Conservation (phyloP, 2,888 invertebrate genomes). For the Tribolium freemani region DNA sequence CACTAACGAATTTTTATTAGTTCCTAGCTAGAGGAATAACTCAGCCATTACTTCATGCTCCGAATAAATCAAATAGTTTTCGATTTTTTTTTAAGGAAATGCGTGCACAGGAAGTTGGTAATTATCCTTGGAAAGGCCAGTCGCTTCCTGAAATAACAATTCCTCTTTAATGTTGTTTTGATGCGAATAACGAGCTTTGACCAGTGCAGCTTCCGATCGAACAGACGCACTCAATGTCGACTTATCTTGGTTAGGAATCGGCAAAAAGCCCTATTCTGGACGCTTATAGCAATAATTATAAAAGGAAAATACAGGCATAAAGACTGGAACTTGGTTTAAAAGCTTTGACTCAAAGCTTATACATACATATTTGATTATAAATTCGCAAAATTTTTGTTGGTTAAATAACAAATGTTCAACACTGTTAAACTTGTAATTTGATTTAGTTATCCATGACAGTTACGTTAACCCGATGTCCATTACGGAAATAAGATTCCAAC, state of each 20-base stretch:
- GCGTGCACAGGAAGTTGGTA: conserved; percentile 25
- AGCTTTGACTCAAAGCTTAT: too few relatives aligned
- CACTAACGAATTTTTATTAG: conserved; percentile 5
- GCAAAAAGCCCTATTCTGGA: background rate
- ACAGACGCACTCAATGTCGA: conserved; percentile 6
- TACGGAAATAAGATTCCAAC: too few relatives aligned
- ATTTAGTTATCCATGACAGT: too few relatives aligned
- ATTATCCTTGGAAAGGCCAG: conserved; percentile 22
- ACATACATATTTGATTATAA: too few relatives aligned
- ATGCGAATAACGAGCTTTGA: conserved; percentile 17
- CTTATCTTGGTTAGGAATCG: conserved; percentile 18
- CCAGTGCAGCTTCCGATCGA: conserved; percentile 1
- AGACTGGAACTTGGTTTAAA: too few relatives aligned
- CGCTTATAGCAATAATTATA: too few relatives aligned
- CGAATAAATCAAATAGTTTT: conserved; percentile 7
- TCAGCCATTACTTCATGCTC: background rate
- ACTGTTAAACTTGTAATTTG: too few relatives aligned
- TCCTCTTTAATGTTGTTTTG: conserved; percentile 24
- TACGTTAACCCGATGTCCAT: too few relatives aligned
- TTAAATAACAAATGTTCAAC: too few relatives aligned
- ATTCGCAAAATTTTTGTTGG: too few relatives aligned
- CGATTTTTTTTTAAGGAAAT: conserved; percentile 3
- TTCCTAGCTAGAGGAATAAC: background rate
- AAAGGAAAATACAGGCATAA: background rate
- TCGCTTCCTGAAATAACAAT: conserved; percentile 32